Base-by-base conservation (phyloP, 2,888 invertebrate genomes). In the Perizoma flavofasciatum region DNA sequence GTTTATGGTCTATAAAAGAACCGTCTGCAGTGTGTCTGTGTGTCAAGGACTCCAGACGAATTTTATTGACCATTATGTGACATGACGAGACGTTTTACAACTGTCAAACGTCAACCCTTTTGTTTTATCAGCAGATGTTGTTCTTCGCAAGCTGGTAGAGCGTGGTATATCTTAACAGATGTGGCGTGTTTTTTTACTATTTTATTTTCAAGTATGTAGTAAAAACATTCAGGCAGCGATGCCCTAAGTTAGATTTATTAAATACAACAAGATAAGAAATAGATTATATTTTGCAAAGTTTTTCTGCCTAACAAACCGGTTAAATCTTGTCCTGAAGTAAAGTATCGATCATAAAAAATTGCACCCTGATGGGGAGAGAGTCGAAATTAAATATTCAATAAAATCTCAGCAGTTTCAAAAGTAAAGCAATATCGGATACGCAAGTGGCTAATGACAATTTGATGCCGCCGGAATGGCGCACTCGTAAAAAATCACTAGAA, bases 401-500 rank as follows among this genome's bases (percentile, higher is more conserved):
- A 86, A 88, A 86, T 84, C 82, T 79, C 77, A 74, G 74, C 78
- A 87, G 86, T 86, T 88, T 75, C 69, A 79, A 85, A 89, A 88
- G 89, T 89, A 91, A 89, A 86, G 89, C 80, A 92, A 91, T 92
- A 91, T 89, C 86, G 83, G 81, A 86, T 86, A 86, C 89, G 86
- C 89, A 83, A 90, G 85, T 88, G 89, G 81, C 88, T 92, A 90
- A 92, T 88, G 91, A 91, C 86, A 78, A 81, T 90, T 90, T 91
- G 89, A 92, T 90, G 84, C 84, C 79, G 78, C 66, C 85, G 77
- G 82, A 88, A 87, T 83, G 88, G 85, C 81, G 80, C 81, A 82
- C 83, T 91, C 91, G 89, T 91, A 90, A 90, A 92, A 89, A 90
- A 89, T 89, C 90, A 90, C 90, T 89, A 88, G 88, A 85, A 89